phyloP scores from a whole-genome alignment of 1,140 invertebrate species.

The Drosophila tropicalis region DNA sequence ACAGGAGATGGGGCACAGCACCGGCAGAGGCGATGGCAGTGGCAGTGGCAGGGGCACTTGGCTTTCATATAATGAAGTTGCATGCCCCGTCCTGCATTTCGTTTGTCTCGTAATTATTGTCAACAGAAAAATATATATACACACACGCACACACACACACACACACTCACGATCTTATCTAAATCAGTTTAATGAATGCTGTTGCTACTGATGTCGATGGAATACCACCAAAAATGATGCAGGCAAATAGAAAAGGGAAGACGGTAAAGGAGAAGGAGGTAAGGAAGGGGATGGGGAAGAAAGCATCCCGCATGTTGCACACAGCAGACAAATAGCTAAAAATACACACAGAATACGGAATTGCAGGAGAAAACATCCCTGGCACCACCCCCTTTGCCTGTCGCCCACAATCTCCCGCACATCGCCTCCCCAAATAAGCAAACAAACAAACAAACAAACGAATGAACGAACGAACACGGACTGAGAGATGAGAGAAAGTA shows the following conservation, averaged over 20 bases:
- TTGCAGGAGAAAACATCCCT: conserved; percentile 12
- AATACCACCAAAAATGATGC: conserved; percentile 48
- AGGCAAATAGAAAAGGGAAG: conserved; percentile 34
- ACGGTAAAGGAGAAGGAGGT: conserved; percentile 11
- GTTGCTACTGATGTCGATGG: conserved; percentile 8
- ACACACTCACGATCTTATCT: conserved; percentile 55
- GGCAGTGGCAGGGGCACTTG: not conserved
- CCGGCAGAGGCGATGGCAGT: no score
- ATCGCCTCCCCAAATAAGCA: not conserved
- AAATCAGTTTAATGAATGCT: conserved; percentile 77
- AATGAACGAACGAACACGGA: conserved; percentile 28
- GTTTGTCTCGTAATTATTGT: conserved; percentile 54
- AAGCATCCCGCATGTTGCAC: conserved; percentile 47
- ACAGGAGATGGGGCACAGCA: not conserved
- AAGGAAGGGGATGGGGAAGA: not conserved
- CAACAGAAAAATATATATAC: conserved; percentile 58
- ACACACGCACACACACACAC: not conserved
- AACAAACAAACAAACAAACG: conserved; percentile 7
- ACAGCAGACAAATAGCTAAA: conserved; percentile 43
- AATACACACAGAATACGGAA: conserved; percentile 42
- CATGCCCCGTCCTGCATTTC: conserved; percentile 42
- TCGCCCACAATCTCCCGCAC: not conserved
- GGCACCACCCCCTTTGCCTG: not conserved
- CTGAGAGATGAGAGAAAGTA: conserved; percentile 17
- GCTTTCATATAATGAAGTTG: conserved; percentile 55